Base-by-base conservation (phyloP, 2,888 invertebrate genomes). In the Opisthograptis luteolata region DNA sequence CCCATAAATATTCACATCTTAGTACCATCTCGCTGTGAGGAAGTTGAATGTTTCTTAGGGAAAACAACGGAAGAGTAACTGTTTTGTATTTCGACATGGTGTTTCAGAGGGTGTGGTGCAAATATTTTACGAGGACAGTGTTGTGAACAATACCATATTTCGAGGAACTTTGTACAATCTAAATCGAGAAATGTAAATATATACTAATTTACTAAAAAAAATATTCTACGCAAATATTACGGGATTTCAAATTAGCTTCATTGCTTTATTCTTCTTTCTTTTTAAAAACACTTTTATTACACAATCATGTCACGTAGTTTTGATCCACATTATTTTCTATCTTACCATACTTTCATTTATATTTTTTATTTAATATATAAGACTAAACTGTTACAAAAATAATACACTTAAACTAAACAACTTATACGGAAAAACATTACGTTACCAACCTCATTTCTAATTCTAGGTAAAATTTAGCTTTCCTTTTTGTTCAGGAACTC, bases 101-200 rank as follows among this genome's bases (percentile, higher is more conserved):
- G 10, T 12, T 35, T 34, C 13, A 19, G 7, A 19, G 12, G 25
- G 9, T 37, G 19, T 31, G 32, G 7, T 25, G 37, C 12, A 36
- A 30, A 10, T 25, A 37, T 25, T 39, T 10, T 47, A 14, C 24
- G 66, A 64, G 76, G 76, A 81, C 80, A 80, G 79, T 83, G 79
- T 83, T 81, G 71, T 74, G 70, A 79, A 69, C 62, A 70, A 76
- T 77, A 74, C 69, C 70, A 67, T 58, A 62, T 70, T 64, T 71
- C 66, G 58, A 55, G 51, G 53, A 72, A 70, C 79, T 76, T 78
- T 77, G 78, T 77, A 68, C 76, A 79, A 79, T 79, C 79, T 77
- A 66, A 73, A 69, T 58, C 60, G 64, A 63, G 74, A 32, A 32
- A 20, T 27, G 13, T 43, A 9, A 31, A 31, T 9, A 31, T 1